phyloP scores from a whole-genome alignment of 1,140 invertebrate species.

The Heliconius himera region DNA sequence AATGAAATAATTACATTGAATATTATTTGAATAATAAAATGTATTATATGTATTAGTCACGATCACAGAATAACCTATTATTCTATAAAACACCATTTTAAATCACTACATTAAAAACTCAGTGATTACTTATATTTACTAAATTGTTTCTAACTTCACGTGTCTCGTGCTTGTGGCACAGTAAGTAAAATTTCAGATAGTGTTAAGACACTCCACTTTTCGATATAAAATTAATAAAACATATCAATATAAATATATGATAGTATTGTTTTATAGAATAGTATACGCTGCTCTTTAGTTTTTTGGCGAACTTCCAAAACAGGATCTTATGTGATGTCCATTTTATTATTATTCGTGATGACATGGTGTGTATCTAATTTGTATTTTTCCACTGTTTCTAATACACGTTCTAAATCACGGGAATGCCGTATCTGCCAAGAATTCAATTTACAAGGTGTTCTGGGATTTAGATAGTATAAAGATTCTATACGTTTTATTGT shows the following conservation, averaged over 20 bases:
- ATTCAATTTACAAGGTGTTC: background rate
- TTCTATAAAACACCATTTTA: too few relatives aligned
- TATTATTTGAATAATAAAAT: too few relatives aligned
- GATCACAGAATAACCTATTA: too few relatives aligned
- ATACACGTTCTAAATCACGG: constrained; percentile 6
- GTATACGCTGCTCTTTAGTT: background rate
- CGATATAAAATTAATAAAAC: too few relatives aligned
- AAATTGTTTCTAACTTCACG: too few relatives aligned
- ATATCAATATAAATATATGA: background rate
- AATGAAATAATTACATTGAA: too few relatives aligned
- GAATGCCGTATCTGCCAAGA: background rate
- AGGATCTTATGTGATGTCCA: background rate
- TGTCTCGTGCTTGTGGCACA: too few relatives aligned
- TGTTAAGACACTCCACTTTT: too few relatives aligned
- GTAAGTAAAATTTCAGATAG: too few relatives aligned
- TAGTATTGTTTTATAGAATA: background rate
- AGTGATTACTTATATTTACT: too few relatives aligned
- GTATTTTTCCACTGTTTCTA: background rate
- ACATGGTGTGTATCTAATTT: background rate
- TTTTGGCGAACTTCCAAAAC: background rate
- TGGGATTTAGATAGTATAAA: background rate
- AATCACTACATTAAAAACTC: too few relatives aligned
- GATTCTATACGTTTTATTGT: background rate
- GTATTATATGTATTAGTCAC: too few relatives aligned
- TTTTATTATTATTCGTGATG: background rate